Evolutionary conservation across 2,888 invertebrate species (phyloP), one percentile per base, ranked within the genome.

Genomic region (Argyresthia goedartella): DNA sequence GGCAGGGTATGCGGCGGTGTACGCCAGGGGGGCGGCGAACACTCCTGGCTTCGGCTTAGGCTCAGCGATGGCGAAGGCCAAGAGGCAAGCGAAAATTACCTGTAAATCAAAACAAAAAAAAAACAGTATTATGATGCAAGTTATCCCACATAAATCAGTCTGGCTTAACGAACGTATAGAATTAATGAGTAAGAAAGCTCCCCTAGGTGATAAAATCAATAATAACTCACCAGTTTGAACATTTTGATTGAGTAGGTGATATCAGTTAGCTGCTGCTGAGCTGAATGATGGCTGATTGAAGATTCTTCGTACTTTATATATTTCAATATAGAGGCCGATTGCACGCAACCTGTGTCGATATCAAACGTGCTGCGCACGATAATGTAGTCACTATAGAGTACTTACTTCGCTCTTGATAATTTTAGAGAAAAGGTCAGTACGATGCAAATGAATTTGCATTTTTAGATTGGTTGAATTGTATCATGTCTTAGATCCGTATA

Each of bases 161-260:
- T 25, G 25, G 6, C 6, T 25, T 39, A 3, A 39, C 3, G 39
- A 6, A 39, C 3, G 39, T 39, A 3, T 39, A 39, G 9, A 3
- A 39, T 4, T 1, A 4, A 8, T n/a, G 8, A 11, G 2, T 6
- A 39, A 6, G 39, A 1, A 9, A 11, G 3, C 39, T 1, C n/a
- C n/a, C 39, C n/a, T 4, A 3, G 39, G 39, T 6, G 25, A 25
- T 4, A 25, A 25, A 25, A 25, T 25, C 39, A 39, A n/a, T n/a
- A 3, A 39, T n/a, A 55, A 76, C 85, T 85, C 55, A 87, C 87
- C 68, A 82, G 71, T 64, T 86, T 87, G 68, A 74, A 80, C 84
- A 84, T 85, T 64, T 66, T 78, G 66, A 56, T 50, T 44, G 34
- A 11, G 14, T n/a, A 13, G 11, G 25, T 50, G 16, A 16, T 25